Evolutionary conservation across 2,888 invertebrate genomes (phyloP), one percentile per base, ranked within the genome.

Genomic region (Neoascia interrupta): DNA sequence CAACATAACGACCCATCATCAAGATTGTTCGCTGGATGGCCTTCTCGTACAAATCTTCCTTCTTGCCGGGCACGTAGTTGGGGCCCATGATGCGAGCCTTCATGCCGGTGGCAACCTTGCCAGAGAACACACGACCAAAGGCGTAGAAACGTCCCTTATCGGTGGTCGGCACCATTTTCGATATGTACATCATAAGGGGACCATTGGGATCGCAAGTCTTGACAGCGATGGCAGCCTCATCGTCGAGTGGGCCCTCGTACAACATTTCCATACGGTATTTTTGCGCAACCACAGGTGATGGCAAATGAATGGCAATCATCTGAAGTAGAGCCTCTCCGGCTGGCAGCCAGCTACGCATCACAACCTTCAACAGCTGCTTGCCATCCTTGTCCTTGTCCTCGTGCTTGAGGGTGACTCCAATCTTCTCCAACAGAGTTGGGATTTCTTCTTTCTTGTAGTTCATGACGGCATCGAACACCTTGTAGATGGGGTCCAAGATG

Each of bases 81-180:
- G 99, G 99, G 83, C 99, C 99, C 97, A 99, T 98, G 90, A 99
- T 99, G 86, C 99, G 95, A 79, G 97, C 97, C 90, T 97, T 97
- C 92, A 93, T 93, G 68, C 97, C 97, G 64, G 97, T 97, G 83
- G 93, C 91, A 5, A 95, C 94, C 90, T 95, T 97, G 85, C 99
- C 99, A 83, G 99, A 96, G 92, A 99, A 99, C 23, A 99, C 99
- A 90, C 99, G 98, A 53, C 99, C 99, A 89, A 99, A 99, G 76
- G 99, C 99, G 90, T 98, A 99, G 94, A 99, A 99, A 88, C 99
- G 95, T 81, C 99, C 99, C 91, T 99, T 99, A 90, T 99, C 99
- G 10, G 97, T 95, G 11, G 99, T 99, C 83, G 99, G 99, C 89
- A 99, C 99, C 99, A 99, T 99, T 91, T 99, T 99, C 51, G 98